Conservation (phyloP, 2,888 invertebrate genomes). For the Adelphocoris suturalis region DNA sequence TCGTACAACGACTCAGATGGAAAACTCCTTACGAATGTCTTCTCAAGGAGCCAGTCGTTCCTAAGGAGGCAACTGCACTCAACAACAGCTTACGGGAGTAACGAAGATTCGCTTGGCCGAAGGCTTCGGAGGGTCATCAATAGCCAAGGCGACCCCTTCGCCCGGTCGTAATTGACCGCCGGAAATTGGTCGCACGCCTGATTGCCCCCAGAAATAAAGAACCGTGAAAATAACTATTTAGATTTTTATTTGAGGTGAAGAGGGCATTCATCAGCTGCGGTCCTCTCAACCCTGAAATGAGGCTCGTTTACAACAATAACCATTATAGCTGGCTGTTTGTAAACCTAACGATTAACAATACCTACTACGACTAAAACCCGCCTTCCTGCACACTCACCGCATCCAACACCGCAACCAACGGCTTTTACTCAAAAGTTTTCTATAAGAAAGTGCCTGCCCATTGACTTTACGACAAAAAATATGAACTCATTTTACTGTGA, state of each 20-base stretch:
- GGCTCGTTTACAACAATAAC: constrained; percentile 26
- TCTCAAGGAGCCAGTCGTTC: too few relatives aligned
- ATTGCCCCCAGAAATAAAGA: constrained; percentile 66
- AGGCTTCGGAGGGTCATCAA: background rate
- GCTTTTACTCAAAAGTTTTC: background rate
- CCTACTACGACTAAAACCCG: too few relatives aligned
- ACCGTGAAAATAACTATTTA: constrained; percentile 63
- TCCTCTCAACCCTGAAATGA: constrained; percentile 24
- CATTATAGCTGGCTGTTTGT: background rate
- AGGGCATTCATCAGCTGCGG: constrained; percentile 24
- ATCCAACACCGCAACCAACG: background rate
- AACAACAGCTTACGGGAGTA: too few relatives aligned
- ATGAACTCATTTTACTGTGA: too few relatives aligned
- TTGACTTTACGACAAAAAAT: too few relatives aligned
- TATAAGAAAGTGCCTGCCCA: too few relatives aligned
- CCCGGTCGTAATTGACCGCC: constrained; percentile 37
- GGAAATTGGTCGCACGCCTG: constrained; percentile 72
- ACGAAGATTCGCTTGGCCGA: background rate
- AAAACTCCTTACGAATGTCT: too few relatives aligned
- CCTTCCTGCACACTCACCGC: too few relatives aligned
- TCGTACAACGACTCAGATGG: too few relatives aligned
- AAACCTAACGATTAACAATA: too few relatives aligned
- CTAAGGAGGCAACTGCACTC: too few relatives aligned
- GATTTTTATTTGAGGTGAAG: constrained; percentile 59
- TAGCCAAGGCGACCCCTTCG: background rate